Evolutionary conservation across 2,888 invertebrate genomes (phyloP), one percentile per base, ranked within the genome.

Genomic region (Thecocarcelia acutangulata): DNA sequence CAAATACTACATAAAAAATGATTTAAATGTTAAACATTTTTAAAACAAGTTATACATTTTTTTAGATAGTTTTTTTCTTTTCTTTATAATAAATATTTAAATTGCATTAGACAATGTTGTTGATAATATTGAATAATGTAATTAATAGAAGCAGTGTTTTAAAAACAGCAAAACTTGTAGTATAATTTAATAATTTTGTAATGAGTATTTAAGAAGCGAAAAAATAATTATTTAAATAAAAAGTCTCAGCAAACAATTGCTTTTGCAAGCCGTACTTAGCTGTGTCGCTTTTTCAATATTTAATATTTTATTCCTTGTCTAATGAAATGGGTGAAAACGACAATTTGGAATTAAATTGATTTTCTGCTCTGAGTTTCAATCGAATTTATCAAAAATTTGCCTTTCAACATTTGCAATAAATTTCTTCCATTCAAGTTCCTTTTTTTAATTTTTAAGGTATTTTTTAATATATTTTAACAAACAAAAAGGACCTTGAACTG

Each of bases 11-110:
- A 54, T 24, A 42, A 12, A 48, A 64, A 56, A 17, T 78, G 50
- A 50, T 44, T 72, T 54, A 33, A 54, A 21, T 48, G 48, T 56
- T 77, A 50, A 56, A 64, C 63, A 21, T 54, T 48, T 33, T 50
- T 64, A 21, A 78, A 78, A 78, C 58, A 64, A 64, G 70, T 72
- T 77, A 50, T 61, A 58, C 59, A 44, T 48, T 73, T 52, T 59
- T 68, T 46, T 61, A 46, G 28, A 50, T 50, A 40, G 19, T 74
- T 50, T 56, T 52, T 44, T 59, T n/a, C 40, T 40, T 4, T 12
- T 33, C 48, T 42, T 50, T 28, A 21, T 28, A 42, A 24, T 44
- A 42, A 50, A 63, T 63, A 68, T 61, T 61, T 12, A 68, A 76
- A 44, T 66, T 59, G 40, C 58, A 74, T 46, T 74, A 46, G 59